Conservation (phyloP, 2,888 invertebrate species). For the Thysanoteuthis rhombus region DNA sequence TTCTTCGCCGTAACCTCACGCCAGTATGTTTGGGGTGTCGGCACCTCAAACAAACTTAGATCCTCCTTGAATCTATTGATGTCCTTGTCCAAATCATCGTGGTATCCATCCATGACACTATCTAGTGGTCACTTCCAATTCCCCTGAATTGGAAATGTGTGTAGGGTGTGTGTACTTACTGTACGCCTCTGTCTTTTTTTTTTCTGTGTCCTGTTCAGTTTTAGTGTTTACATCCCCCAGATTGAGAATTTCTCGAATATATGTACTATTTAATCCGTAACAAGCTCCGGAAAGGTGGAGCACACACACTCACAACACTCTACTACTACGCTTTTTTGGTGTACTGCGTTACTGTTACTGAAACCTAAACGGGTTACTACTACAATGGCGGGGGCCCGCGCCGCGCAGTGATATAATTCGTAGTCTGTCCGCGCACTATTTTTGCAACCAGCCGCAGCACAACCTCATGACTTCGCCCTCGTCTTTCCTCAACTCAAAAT, state of each 20-base stretch:
- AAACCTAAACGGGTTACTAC: conserved; percentile 25
- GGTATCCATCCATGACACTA: conserved; percentile 41
- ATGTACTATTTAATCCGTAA: neutral
- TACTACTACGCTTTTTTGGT: neutral
- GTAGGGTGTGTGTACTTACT: neutral
- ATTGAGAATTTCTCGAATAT: conserved; percentile 12
- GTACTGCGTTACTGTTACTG: neutral
- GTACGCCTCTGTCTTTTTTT: neutral
- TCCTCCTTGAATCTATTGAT: conserved; percentile 41
- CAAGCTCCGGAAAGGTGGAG: neutral
- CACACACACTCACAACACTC: neutral
- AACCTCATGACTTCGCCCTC: neutral
- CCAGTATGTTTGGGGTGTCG: conserved; percentile 41
- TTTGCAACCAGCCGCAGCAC: neutral
- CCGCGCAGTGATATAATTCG: neutral
- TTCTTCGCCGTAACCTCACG: conserved; percentile 38
- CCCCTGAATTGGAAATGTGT: neutral
- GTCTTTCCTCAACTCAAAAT: neutral
- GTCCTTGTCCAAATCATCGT: conserved; percentile 39
- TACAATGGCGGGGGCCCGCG: conserved; percentile 27
- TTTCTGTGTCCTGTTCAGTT: neutral
- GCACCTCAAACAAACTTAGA: conserved; percentile 41
- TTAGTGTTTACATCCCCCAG: neutral
- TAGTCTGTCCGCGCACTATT: conserved; percentile 15
- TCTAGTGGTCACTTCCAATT: conserved; percentile 34